Conservation (phyloP, 2,888 invertebrate species). For the Eristalinus sepulchralis region DNA sequence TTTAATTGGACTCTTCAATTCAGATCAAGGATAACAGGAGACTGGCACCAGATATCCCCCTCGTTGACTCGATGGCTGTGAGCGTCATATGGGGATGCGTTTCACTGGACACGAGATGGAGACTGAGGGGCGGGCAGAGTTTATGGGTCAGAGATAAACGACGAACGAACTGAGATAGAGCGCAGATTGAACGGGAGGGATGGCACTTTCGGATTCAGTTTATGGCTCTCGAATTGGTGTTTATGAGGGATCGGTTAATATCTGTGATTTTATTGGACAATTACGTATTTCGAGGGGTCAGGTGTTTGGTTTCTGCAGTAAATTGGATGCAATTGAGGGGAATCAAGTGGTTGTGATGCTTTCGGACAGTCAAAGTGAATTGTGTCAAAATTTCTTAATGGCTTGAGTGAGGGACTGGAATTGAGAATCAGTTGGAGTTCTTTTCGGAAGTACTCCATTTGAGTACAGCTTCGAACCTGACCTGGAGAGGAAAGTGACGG, state of each 20-base stretch:
- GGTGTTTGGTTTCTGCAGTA: neutral
- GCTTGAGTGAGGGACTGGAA: neutral
- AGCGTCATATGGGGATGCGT: neutral
- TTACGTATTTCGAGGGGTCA: neutral
- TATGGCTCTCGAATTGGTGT: constrained; percentile 22
- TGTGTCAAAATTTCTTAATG: neutral
- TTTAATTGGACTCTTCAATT: constrained; percentile 69
- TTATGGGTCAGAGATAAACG: constrained; percentile 30
- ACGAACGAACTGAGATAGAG: constrained; percentile 32
- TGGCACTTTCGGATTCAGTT: constrained; percentile 29
- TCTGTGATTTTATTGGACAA: neutral
- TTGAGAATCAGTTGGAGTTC: too few relatives aligned
- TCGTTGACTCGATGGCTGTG: neutral
- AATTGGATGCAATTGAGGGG: neutral
- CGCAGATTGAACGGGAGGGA: constrained; percentile 29
- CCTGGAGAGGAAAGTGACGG: too few relatives aligned
- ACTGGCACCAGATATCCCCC: neutral
- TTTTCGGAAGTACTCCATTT: too few relatives aligned
- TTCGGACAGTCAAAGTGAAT: neutral
- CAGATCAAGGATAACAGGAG: constrained; percentile 56
- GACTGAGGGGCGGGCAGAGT: neutral
- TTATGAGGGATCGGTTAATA: constrained; percentile 14
- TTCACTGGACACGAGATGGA: neutral
- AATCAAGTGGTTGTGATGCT: neutral
- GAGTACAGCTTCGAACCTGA: too few relatives aligned